Evolutionary conservation across 2,888 invertebrate species (phyloP), one percentile per base, ranked within the genome.

Genomic region (Petrophora chlorosata): DNA sequence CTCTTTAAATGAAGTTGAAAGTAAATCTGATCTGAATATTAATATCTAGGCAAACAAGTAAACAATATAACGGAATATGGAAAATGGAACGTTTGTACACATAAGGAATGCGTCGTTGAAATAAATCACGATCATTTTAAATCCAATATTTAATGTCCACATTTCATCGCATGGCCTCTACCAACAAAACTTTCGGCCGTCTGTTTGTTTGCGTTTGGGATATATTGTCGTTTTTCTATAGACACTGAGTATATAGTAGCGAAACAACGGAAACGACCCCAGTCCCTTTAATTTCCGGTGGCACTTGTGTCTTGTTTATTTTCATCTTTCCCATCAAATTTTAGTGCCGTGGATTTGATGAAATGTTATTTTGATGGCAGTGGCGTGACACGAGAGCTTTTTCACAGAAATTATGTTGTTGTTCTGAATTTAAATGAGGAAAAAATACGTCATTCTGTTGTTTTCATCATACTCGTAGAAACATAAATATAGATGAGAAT

Each of bases 251-350:
- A 57, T 41, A 56, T 40, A 34, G 48, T 56, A 61, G 47, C 62
- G 59, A 61, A 67, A 69, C 63, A 65, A 58, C 63, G 74, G 75
- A 73, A 70, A 71, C 66, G 60, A 64, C 64, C 56, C 66, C 66
- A 63, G 76, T 72, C 75, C 74, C 74, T 79, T 82, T 81, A 82
- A 82, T 82, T 81, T 82, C 82, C 82, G 79, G 70, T 65, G 70
- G 70, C 69, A 74, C 73, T 77, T 71, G 68, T 73, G 71, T 72
- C 72, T 69, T 72, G 72, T 76, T 79, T 80, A 73, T 74, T 74
- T 66, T 63, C 59, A 67, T 74, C 67, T 73, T 72, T 68, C 64
- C 47, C 71, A 74, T 75, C 70, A 70, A 49, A 74, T 70, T 68
- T 68, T 54, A 61, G 59, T 69, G 64, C 57, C 52, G 49, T 56